A percentile compares a stretch with the other conserved stretches of the same genome.
phyloP scores from a whole-genome alignment of 2,888 invertebrate species.

The Chymomyza procnemis region DNA sequence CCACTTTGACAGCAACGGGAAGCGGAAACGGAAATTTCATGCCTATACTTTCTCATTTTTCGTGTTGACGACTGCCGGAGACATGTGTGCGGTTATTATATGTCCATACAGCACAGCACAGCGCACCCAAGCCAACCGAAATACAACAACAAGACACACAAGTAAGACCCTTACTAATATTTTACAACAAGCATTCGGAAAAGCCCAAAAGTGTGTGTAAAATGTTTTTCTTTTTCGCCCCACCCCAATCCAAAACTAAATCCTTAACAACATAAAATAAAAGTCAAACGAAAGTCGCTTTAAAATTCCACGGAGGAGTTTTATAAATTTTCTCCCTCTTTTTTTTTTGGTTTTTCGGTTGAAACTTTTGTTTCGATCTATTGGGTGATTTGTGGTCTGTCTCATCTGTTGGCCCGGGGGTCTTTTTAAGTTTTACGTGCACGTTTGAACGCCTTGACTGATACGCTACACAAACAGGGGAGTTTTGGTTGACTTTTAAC shows the following conservation, averaged over 20 bases:
- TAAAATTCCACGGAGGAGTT: conserved; percentile 25
- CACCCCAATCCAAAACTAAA: not conserved
- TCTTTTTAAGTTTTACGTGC: not conserved
- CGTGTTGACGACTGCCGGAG: conserved; percentile 55
- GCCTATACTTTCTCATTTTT: conserved; percentile 73
- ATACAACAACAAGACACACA: too few species aligned
- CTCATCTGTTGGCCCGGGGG: not conserved
- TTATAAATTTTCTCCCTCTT: conserved; percentile 14
- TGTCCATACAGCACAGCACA: conserved; percentile 18
- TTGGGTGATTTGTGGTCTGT: conserved; percentile 56
- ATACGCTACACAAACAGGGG: conserved; percentile 1
- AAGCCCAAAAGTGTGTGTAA: conserved; percentile 37
- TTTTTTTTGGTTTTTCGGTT: conserved; percentile 22
- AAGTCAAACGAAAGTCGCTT: conserved; percentile 26
- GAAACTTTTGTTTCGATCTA: conserved; percentile 62
- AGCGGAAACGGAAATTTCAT: conserved; percentile 70
- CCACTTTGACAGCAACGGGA: conserved; percentile 66
- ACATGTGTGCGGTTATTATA: conserved; percentile 37
- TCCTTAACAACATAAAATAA: not conserved
- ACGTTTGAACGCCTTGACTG: not conserved
- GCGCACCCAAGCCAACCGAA: not conserved
- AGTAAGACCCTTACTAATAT: not conserved
- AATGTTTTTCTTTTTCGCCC: not conserved
- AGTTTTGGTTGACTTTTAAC: not conserved
- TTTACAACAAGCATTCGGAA: conserved; percentile 25